phyloP scores from a whole-genome alignment of 1,140 invertebrate genomes.

The Magallana ariakensis region DNA sequence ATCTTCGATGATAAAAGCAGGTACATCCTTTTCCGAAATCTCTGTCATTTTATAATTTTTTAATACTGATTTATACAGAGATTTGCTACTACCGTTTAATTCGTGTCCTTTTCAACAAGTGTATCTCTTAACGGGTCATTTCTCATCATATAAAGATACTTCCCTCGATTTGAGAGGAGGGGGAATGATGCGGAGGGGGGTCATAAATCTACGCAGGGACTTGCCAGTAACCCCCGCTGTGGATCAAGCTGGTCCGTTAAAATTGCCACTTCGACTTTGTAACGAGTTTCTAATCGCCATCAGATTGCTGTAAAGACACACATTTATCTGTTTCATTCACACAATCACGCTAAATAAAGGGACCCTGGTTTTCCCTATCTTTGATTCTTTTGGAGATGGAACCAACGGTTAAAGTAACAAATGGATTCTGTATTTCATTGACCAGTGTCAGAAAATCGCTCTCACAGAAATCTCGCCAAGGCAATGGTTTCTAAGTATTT shows the following conservation, averaged over 20 bases:
- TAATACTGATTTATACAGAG: neutral
- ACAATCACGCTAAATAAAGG: conserved; percentile 33
- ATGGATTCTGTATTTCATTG: neutral
- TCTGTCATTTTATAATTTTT: neutral
- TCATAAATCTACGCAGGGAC: conserved; percentile 18
- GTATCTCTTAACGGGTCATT: neutral
- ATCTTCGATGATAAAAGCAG: neutral
- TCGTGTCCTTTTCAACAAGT: neutral
- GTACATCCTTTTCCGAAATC: neutral
- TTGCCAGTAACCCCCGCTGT: conserved; percentile 21
- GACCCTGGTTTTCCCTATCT: neutral
- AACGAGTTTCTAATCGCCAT: conserved; percentile 33
- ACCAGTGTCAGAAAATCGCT: conserved; percentile 1
- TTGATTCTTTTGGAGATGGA: neutral
- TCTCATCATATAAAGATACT: conserved; percentile 25
- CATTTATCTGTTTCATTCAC: conserved; percentile 22
- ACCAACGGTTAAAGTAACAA: neutral
- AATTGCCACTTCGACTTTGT: neutral
- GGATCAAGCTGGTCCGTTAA: conserved; percentile 4
- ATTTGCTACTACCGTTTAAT: neutral
- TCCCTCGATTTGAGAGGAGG: neutral
- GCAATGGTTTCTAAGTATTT: neutral
- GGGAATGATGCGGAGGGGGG: neutral
- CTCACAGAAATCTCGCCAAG: neutral
- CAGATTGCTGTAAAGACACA: conserved; percentile 31